A percentile compares a stretch with the other conserved stretches of the same genome.
These are phyloP conservation scores for Nipponia nippon DNA, from an alignment of 2,113 vertebrate genomes.

Conservation along the genomic window DNA sequence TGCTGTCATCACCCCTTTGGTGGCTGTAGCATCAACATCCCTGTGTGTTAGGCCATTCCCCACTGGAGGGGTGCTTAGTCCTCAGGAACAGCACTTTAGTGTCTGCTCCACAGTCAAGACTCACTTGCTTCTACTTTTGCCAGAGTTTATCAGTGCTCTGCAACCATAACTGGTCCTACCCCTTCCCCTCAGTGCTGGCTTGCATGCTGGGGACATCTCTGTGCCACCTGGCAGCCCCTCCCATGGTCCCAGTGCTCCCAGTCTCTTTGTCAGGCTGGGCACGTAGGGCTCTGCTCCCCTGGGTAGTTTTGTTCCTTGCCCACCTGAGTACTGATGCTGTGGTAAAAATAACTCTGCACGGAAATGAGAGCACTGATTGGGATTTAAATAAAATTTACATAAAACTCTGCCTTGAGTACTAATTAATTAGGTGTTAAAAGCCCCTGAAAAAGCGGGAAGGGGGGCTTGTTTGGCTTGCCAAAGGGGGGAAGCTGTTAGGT, in stretches of 20 bases:
- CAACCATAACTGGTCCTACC: not conserved
- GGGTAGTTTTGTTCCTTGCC: conserved; percentile 42
- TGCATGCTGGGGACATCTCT: not conserved
- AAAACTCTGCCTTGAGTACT: conserved; percentile 64
- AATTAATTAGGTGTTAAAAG: conserved; percentile 66
- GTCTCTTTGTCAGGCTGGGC: conserved; percentile 47
- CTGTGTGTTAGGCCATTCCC: not conserved
- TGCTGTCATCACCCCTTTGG: not conserved
- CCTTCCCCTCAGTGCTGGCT: not conserved
- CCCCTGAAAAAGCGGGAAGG: not conserved
- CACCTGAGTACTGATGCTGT: conserved; percentile 38
- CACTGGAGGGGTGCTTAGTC: not conserved
- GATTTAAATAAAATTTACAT: conserved; percentile 76
- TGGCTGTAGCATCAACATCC: not conserved
- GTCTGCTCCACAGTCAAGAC: not conserved
- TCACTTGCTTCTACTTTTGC: not conserved
- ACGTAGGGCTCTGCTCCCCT: conserved; percentile 16
- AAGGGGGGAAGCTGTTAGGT: not conserved
- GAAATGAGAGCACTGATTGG: conserved; percentile 68
- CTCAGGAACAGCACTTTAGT: not conserved
- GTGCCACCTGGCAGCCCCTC: not conserved
- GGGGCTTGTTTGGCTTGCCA: not conserved
- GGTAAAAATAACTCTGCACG: conserved; percentile 69
- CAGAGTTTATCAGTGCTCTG: not conserved
- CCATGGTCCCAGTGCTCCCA: not conserved